These are phyloP conservation scores for Catonia carolina DNA, from an alignment of 2,888 invertebrate species.

Conservation along the genomic window DNA sequence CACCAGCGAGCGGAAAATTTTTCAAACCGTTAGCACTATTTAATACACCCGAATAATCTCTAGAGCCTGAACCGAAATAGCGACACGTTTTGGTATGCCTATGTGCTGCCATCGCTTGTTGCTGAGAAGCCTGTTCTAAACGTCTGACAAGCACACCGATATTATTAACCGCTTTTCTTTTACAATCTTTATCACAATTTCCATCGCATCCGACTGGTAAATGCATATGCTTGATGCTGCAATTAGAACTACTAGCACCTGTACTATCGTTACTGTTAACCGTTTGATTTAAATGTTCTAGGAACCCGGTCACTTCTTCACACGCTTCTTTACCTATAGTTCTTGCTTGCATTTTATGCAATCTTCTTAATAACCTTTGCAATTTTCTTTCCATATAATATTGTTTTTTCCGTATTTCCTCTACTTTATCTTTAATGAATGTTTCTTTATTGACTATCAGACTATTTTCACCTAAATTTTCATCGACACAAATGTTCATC, in stretches of 20 bases:
- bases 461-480: slow-evolving; percentile 37
- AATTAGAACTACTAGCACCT: slow-evolving; percentile 14
- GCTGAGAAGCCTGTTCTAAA: slow-evolving; percentile 46
- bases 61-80: slow-evolving; percentile 51
- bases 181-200: slow-evolving; percentile 12
- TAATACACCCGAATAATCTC: slow-evolving; percentile 34
- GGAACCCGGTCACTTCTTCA: slow-evolving; percentile 69
- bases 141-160: slow-evolving; percentile 52
- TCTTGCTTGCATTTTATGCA: slow-evolving; percentile 68
- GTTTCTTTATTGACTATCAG: slow-evolving; percentile 38
- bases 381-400: slow-evolving; percentile 59
- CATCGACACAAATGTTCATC: slow-evolving; percentile 47
- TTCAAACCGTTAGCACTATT: slow-evolving; percentile 28
- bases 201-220: slow-evolving; percentile 11
- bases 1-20: slow-evolving; percentile 22
- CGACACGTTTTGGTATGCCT: slow-evolving; percentile 41
- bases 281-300: slow-evolving; percentile 46
- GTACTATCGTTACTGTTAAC: slow-evolving; percentile 23
- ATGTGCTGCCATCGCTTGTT: slow-evolving; percentile 42
- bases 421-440: slow-evolving; percentile 48
- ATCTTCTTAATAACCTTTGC: slow-evolving; percentile 63
- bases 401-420: slow-evolving; percentile 49
- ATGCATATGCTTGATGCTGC: slow-evolving; percentile 21
- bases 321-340: slow-evolving; percentile 69
- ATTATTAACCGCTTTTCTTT: slow-evolving; percentile 39